phyloP scores from a whole-genome alignment of 1,140 invertebrate species.

The Hyles vespertilio region DNA sequence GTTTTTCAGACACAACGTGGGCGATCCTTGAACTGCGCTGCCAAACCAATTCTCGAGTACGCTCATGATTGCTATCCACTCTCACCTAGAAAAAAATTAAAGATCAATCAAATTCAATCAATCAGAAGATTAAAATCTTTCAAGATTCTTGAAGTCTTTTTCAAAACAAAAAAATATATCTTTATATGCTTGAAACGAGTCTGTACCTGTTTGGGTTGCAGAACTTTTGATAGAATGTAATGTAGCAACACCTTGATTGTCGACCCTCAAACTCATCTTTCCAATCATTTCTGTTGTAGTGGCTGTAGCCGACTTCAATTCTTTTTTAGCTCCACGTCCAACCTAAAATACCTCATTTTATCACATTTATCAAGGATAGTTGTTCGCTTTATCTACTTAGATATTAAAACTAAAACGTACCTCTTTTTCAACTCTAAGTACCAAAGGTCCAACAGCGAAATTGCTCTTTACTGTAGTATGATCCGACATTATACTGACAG shows the following conservation, averaged over 20 bases:
- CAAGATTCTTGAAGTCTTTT: too few relatives aligned
- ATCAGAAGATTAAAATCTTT: neutral
- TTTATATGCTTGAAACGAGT: too few relatives aligned
- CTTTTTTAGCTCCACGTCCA: slow-evolving; percentile 84
- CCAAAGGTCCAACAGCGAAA: slow-evolving; percentile 86
- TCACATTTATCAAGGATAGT: neutral
- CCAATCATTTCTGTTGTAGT: slow-evolving; percentile 90
- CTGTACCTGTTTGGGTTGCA: slow-evolving; percentile 89
- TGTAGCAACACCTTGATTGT: slow-evolving; percentile 84
- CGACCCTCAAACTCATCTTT: slow-evolving; percentile 84
- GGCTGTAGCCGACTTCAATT: slow-evolving; percentile 87
- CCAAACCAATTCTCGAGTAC: slow-evolving; percentile 89
- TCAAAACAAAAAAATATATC: too few relatives aligned
- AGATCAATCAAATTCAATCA: slow-evolving; percentile 13
- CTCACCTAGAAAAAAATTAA: slow-evolving; percentile 78
- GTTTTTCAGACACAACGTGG: slow-evolving; percentile 87
- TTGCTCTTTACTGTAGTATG: slow-evolving; percentile 88
- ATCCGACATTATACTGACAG: slow-evolving; percentile 85
- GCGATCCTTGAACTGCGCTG: slow-evolving; percentile 87
- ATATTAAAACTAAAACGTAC: slow-evolving; percentile 44
- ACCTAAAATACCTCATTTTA: slow-evolving; percentile 68
- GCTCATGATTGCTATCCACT: slow-evolving; percentile 89
- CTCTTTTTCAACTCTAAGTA: slow-evolving; percentile 88
- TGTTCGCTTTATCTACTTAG: too few relatives aligned
- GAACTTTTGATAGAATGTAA: slow-evolving; percentile 87